Conservation (phyloP, 2,888 invertebrate species). For the Melinaea menophilus region DNA sequence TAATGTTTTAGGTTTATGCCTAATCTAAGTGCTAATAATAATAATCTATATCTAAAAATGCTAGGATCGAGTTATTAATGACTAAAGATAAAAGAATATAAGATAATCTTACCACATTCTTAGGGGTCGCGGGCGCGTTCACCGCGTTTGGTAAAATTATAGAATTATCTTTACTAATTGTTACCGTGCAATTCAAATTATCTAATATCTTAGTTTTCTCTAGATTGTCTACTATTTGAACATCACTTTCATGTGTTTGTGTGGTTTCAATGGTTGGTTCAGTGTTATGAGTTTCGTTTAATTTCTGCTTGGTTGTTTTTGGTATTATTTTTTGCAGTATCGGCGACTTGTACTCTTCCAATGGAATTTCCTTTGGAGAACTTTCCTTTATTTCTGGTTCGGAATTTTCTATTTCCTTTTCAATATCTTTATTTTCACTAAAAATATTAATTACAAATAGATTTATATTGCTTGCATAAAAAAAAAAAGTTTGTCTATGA, state of each 20-base stretch:
- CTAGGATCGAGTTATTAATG: too few relatives aligned
- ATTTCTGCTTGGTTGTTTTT: conserved; percentile 30
- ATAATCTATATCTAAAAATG: too few relatives aligned
- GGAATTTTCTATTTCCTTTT: conserved; percentile 42
- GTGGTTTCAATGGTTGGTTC: conserved; percentile 7
- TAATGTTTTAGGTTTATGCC: too few relatives aligned
- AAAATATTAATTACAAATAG: neutral
- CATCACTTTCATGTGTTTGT: conserved; percentile 14
- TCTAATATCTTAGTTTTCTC: conserved; percentile 46
- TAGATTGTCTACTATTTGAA: conserved; percentile 27
- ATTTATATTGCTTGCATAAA: too few relatives aligned
- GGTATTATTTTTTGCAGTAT: conserved; percentile 37
- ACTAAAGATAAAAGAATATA: neutral
- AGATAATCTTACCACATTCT: conserved; percentile 45
- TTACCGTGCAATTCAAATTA: conserved; percentile 33
- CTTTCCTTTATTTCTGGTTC: conserved; percentile 32
- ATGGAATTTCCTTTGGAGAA: conserved; percentile 42
- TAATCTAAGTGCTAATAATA: too few relatives aligned
- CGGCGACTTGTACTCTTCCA: conserved; percentile 44
- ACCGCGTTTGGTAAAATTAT: conserved; percentile 52
- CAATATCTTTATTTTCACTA: conserved; percentile 29
- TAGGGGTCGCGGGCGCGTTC: conserved; percentile 48
- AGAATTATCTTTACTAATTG: conserved; percentile 42
- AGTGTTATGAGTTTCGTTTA: conserved; percentile 24
- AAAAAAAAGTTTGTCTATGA: too few relatives aligned